These are phyloP conservation scores for Macrosoma leucophasiata DNA, from an alignment of 2,888 invertebrate species.

Conservation along the genomic window DNA sequence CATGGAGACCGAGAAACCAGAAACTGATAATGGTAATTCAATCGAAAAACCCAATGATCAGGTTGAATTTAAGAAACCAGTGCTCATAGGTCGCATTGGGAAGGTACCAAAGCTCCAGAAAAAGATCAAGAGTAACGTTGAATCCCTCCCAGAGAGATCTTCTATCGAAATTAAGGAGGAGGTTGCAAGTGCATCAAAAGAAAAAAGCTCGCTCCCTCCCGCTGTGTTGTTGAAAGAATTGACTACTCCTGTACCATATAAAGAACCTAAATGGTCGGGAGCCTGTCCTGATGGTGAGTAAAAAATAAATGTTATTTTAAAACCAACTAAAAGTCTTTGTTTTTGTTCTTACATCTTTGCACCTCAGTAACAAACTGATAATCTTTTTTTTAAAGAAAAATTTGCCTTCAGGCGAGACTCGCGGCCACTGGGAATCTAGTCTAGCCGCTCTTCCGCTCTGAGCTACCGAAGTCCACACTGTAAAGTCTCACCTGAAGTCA, in stretches of 20 bases:
- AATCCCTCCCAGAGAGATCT: conserved; percentile 30
- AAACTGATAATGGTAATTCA: too few relatives aligned
- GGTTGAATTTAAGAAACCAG: conserved; percentile 71
- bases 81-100: conserved; percentile 69
- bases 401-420: too few relatives aligned
- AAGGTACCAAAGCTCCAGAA: conserved; percentile 70
- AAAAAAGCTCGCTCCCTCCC: conserved; percentile 40
- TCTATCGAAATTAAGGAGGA: conserved; percentile 24
- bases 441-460: too few relatives aligned
- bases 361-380: too few relatives aligned
- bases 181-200: conserved; percentile 26
- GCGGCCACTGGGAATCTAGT: too few relatives aligned
- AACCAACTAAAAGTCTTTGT: too few relatives aligned
- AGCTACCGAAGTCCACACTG: too few relatives aligned
- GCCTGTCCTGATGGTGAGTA: conserved; percentile 66
- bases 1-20: conserved; percentile 26
- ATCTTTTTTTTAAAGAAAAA: too few relatives aligned
- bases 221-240: conserved; percentile 49
- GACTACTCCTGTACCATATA: conserved; percentile 77
- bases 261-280: conserved; percentile 89
- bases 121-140: conserved; percentile 41
- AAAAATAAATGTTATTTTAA: too few relatives aligned
- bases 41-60: conserved; percentile 22
- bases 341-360: too few relatives aligned
- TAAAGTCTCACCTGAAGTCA: too few relatives aligned